phyloP scores from a whole-genome alignment of 1,140 invertebrate species.

The Drosophila equinoxialis region DNA sequence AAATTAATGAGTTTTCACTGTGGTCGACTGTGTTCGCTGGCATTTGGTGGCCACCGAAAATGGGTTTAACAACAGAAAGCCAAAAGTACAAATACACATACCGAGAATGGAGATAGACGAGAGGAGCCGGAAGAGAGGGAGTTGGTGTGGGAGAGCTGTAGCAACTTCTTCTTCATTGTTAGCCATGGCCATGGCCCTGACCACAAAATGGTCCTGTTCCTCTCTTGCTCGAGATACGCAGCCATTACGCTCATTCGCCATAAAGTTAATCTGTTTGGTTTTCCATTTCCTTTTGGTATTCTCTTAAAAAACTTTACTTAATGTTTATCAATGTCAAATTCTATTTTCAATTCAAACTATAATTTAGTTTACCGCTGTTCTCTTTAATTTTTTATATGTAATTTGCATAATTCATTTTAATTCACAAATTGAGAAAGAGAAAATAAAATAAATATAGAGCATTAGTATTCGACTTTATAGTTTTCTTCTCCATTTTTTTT shows the following conservation, averaged over 20 bases:
- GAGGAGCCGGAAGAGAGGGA: background rate
- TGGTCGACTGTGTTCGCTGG: constrained; percentile 44
- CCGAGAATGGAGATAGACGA: constrained; percentile 1
- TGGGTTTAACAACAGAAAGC: constrained; percentile 72
- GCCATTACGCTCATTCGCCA: constrained; percentile 62
- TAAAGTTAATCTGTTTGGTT: constrained; percentile 59
- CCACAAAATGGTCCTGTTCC: constrained; percentile 46
- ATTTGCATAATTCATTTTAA: no score
- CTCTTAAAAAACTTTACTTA: background rate
- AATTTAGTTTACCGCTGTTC: no score
- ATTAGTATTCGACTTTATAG: background rate
- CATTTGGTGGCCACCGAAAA: constrained; percentile 40
- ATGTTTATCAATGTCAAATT: no score
- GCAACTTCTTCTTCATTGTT: constrained; percentile 14
- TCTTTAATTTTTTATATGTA: no score
- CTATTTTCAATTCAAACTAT: no score
- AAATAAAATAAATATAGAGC: background rate
- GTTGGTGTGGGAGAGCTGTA: background rate
- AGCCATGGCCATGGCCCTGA: constrained; percentile 42
- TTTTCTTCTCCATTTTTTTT: background rate
- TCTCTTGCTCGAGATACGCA: constrained; percentile 24
- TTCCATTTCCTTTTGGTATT: constrained; percentile 16
- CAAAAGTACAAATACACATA: constrained; percentile 63
- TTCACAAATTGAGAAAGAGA: no score
- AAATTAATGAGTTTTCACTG: constrained; percentile 81